phyloP scores from a whole-genome alignment of 2,113 vertebrate genomes.

The Chloropsis hardwickii region DNA sequence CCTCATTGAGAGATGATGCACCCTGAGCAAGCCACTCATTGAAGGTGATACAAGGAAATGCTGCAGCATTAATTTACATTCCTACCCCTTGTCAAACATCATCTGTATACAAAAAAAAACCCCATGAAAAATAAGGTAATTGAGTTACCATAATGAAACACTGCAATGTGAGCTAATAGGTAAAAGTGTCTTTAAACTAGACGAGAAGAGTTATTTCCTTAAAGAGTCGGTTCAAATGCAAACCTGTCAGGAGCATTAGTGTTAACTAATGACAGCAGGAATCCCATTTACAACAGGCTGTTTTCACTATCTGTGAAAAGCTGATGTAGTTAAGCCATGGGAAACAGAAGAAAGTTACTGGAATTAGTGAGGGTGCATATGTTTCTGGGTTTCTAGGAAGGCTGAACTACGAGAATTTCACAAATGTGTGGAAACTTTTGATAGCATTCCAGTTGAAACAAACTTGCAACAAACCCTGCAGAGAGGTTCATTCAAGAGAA shows the following conservation, averaged over 20 bases:
- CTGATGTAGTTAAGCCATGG: neutral
- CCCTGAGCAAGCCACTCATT: neutral
- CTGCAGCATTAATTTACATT: neutral
- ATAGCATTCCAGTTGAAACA: constrained; percentile 52
- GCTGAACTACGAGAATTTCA: constrained; percentile 32
- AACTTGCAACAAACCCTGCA: constrained; percentile 46
- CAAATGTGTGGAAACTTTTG: constrained; percentile 54
- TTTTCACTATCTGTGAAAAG: neutral
- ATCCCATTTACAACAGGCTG: neutral
- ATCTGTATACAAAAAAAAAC: neutral
- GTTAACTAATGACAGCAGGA: neutral
- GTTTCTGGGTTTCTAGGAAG: constrained; percentile 58
- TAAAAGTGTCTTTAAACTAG: neutral
- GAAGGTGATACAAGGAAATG: neutral
- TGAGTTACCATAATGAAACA: neutral
- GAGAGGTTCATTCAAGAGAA: constrained; percentile 58
- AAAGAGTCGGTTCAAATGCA: neutral
- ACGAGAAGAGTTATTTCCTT: neutral
- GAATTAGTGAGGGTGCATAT: constrained; percentile 9
- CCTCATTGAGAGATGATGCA: neutral
- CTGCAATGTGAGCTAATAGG: neutral
- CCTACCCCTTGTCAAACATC: neutral
- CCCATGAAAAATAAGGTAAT: neutral
- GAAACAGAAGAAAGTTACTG: constrained; percentile 18
- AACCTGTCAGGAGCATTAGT: neutral